Conservation (phyloP, 2,888 invertebrate genomes). For the Hedya salicella region DNA sequence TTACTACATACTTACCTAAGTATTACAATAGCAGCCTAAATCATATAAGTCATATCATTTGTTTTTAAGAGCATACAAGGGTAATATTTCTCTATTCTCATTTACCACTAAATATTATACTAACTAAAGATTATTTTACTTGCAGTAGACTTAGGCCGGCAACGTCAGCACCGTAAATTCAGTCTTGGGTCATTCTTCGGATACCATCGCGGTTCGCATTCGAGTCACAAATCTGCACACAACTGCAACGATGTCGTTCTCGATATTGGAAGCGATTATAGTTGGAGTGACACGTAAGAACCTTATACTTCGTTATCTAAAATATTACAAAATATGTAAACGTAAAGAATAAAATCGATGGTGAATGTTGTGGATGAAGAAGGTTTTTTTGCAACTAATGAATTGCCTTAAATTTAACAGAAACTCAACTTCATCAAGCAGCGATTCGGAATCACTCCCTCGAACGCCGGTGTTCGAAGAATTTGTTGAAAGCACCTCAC, state of each 20-base stretch:
- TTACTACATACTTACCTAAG: neutral
- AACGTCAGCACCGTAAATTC: constrained; percentile 77
- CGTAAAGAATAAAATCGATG: too few relatives aligned
- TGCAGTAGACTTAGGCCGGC: constrained; percentile 51
- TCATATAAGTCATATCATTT: too few relatives aligned
- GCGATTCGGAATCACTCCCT: constrained; percentile 78
- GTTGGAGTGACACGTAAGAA: constrained; percentile 78
- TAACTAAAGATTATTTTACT: neutral
- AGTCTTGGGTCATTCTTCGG: constrained; percentile 80
- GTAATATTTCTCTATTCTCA: neutral
- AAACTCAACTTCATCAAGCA: constrained; percentile 76
- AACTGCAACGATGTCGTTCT: constrained; percentile 75
- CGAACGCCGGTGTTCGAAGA: constrained; percentile 81
- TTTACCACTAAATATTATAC: neutral
- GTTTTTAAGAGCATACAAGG: neutral
- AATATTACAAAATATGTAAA: neutral
- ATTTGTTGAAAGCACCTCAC: constrained; percentile 66
- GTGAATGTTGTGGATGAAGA: too few relatives aligned
- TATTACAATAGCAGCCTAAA: too few relatives aligned
- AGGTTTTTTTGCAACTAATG: too few relatives aligned
- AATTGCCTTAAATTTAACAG: constrained; percentile 51
- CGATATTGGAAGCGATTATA: constrained; percentile 79
- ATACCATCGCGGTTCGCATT: constrained; percentile 61
- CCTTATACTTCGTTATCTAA: neutral
- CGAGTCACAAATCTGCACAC: constrained; percentile 58